Percentiles rank a stretch among this genome's conserved stretches.
Conservation (phyloP, 2,113 vertebrate genomes). For the Pelobates fuscus region DNA sequence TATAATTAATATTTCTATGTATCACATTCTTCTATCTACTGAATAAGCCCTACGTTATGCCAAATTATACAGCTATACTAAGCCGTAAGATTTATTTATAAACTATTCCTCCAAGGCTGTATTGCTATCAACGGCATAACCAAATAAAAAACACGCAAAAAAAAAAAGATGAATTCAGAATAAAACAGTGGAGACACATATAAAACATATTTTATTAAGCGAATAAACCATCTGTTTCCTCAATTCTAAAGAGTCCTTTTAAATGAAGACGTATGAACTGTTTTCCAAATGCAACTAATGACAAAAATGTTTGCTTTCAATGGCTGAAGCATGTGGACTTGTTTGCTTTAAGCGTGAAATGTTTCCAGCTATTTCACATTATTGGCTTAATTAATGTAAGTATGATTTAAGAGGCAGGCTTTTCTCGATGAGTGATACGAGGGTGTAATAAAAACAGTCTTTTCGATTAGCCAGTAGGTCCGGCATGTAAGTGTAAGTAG, state of each 20-base stretch:
- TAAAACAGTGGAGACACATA: slow-evolving; percentile 45
- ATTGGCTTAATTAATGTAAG: slow-evolving; percentile 41
- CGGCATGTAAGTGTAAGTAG: slow-evolving; percentile 11
- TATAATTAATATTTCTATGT: no score
- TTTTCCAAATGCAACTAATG: slow-evolving; percentile 11
- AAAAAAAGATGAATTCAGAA: background rate
- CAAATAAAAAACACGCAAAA: background rate
- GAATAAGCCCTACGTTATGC: no score
- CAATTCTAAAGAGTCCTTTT: slow-evolving; percentile 42
- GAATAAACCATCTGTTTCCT: slow-evolving; percentile 54
- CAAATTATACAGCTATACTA: no score
- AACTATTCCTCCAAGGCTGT: no score
- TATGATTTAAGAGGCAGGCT: slow-evolving; percentile 38
- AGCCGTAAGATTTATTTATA: no score
- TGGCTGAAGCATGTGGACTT: slow-evolving; percentile 25
- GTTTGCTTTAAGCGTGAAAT: slow-evolving; percentile 38
- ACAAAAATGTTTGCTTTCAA: slow-evolving; percentile 23
- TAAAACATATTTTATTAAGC: slow-evolving; percentile 45
- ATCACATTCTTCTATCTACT: no score
- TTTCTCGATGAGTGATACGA: slow-evolving; percentile 34
- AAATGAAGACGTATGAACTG: background rate
- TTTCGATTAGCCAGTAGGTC: slow-evolving; percentile 1
- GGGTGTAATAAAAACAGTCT: slow-evolving; percentile 9
- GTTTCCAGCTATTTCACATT: slow-evolving; percentile 25
- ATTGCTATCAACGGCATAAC: background rate